These are phyloP conservation scores for Laspeyria flexula DNA, from an alignment of 2,888 invertebrate genomes.

Conservation along the genomic window DNA sequence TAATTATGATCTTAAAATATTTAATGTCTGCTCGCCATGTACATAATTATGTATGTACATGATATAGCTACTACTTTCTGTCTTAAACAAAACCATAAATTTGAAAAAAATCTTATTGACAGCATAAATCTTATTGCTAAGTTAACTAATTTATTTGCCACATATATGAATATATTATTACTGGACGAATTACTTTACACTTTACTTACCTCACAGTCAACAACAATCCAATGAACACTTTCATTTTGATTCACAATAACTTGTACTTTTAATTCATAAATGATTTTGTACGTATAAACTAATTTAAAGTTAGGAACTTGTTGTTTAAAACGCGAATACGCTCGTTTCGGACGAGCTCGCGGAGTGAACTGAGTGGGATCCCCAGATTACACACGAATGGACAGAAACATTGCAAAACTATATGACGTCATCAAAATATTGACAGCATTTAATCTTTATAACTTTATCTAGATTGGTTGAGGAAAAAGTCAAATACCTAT, in stretches of 20 bases:
- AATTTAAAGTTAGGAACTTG: neutral
- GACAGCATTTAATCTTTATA: neutral
- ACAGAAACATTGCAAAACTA: neutral
- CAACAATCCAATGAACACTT: slow-evolving; percentile 40
- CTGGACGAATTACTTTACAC: neutral
- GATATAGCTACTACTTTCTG: no score
- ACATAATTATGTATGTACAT: no score
- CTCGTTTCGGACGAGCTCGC: slow-evolving; percentile 17
- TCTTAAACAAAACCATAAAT: no score
- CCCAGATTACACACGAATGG: neutral
- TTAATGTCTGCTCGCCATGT: no score
- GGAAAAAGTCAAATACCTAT: no score
- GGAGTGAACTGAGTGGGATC: slow-evolving; percentile 21
- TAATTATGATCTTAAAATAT: no score
- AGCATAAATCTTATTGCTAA: no score
- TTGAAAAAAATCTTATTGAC: no score
- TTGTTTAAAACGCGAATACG: slow-evolving; percentile 3
- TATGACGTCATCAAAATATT: slow-evolving; percentile 17
- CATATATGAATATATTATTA: neutral
- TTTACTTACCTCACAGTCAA: slow-evolving; percentile 34
- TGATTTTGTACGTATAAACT: neutral
- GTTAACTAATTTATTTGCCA: neutral
- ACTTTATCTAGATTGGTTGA: neutral
- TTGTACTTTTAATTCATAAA: slow-evolving; percentile 8
- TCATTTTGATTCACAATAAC: slow-evolving; percentile 38